phyloP scores from a whole-genome alignment of 2,113 vertebrate genomes.

The Ochotona princeps region DNA sequence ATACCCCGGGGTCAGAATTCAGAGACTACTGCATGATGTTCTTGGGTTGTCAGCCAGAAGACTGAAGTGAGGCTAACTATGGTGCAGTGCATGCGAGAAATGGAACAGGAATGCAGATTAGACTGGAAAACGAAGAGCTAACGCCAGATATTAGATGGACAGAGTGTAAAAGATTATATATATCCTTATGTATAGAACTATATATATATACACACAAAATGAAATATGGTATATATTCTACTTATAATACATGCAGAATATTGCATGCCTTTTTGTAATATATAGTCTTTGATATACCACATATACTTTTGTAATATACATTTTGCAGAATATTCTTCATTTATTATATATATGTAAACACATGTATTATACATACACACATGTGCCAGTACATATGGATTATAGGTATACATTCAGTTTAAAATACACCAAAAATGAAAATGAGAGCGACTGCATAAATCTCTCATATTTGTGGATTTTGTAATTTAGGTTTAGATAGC shows the following conservation, averaged over 20 bases:
- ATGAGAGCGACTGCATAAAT: accelerated
- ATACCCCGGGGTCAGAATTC: neutral
- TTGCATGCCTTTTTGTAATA: too few species aligned
- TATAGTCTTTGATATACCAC: too few species aligned
- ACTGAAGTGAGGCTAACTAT: neutral
- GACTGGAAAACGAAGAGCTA: neutral
- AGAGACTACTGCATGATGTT: neutral
- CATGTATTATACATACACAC: too few species aligned
- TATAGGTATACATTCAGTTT: neutral
- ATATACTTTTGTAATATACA: too few species aligned
- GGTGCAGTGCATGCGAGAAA: neutral
- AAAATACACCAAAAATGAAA: neutral
- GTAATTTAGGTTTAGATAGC: neutral
- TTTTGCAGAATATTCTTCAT: too few species aligned
- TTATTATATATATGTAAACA: too few species aligned
- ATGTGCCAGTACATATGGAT: too few species aligned
- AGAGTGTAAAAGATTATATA: neutral
- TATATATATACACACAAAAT: too few species aligned
- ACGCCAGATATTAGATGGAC: neutral
- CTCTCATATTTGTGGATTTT: neutral
- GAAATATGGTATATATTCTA: too few species aligned
- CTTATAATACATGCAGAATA: too few species aligned
- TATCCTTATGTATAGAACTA: too few species aligned
- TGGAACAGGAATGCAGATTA: accelerated
- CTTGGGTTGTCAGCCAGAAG: neutral